Evolutionary conservation across 1,140 invertebrate genomes (phyloP), one percentile per base, ranked within the genome.

Genomic region (Drosophila parabipectinata): DNA sequence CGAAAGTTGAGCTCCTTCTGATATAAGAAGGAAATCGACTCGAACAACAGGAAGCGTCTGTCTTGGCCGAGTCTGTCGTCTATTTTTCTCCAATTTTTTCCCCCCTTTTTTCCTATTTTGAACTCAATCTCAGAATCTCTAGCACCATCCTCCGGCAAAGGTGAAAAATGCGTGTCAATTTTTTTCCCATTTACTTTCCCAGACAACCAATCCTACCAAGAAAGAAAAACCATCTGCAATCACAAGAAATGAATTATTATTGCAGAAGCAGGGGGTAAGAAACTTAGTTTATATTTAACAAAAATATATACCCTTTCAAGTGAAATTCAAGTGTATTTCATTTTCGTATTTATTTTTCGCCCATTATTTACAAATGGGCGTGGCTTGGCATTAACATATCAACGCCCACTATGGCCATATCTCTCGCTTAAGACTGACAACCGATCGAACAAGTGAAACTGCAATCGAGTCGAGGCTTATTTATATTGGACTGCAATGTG

Each of bases 11-110:
- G 61, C 79, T 82, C 18, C 37, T 44, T 44, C 15, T 18, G 41
- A 63, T 45, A 63, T 62, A 62, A 88, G 68, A 67, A 62, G 84
- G 83, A 88, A 88, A 88, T 88, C 79, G 77, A 88, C 53, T 77
- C 41, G 51, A 72, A 88, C 79, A 87, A 87, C 83, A 83, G 83
- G 83, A 88, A 88, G 64, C 81, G 50, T 61, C 59, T 59, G 53
- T 10, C 15, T 47, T 47, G 44, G 44, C 44, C 44, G 24, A 47
- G 44, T 21, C 44, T 47, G 44, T 47, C 44, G 15, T 24, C 44
- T 37, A 37, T 37, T 37, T 37, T 37, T 39, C 39, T 52, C 24
- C 8, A 9, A 10, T 5, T 10, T 15, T 26, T 58, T 53, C 2
- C 18, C 24, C 41, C 2, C 54, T 30, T 10, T 51, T 26, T 15